These are phyloP conservation scores for Drosophila orena DNA, from an alignment of 1,140 invertebrate species.

Conservation along the genomic window DNA sequence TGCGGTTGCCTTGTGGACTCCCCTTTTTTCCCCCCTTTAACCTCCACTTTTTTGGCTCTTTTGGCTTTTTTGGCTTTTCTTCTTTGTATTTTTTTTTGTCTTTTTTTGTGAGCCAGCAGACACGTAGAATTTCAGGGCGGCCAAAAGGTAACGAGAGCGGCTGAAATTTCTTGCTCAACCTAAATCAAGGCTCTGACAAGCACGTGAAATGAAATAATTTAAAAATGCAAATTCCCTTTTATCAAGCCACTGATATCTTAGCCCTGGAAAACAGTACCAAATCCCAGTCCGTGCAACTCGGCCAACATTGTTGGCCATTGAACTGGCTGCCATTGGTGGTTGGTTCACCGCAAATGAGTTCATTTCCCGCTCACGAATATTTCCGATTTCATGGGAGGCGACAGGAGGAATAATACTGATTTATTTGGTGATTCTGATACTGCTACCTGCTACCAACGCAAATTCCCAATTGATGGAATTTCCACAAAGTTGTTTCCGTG, in stretches of 20 bases:
- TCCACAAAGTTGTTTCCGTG: neutral
- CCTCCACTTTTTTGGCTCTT: conserved; percentile 30
- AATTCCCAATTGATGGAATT: neutral
- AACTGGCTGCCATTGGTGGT: conserved; percentile 15
- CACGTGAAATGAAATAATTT: conserved; percentile 79
- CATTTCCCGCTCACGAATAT: conserved; percentile 38
- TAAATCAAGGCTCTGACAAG: conserved; percentile 76
- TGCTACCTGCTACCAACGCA: neutral
- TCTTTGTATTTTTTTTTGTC: conserved; percentile 28
- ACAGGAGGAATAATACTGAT: neutral
- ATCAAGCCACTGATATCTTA: conserved; percentile 58
- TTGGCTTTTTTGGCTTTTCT: conserved; percentile 33
- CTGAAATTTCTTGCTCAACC: conserved; percentile 54
- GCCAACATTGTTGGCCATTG: conserved; percentile 26
- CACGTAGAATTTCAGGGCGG: conserved; percentile 53
- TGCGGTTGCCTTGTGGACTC: conserved; percentile 57
- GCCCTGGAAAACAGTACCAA: conserved; percentile 57
- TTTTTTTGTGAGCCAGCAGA: conserved; percentile 8
- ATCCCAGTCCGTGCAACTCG: conserved; percentile 3
- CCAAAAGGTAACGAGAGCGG: conserved; percentile 41
- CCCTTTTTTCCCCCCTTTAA: conserved; percentile 28
- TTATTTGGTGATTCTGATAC: neutral
- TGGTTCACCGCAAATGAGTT: conserved; percentile 21
- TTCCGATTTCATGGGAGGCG: conserved; percentile 8
- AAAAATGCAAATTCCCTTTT: conserved; percentile 70